Conservation (phyloP, 1,140 invertebrate genomes). For the Drosophila tristis region DNA sequence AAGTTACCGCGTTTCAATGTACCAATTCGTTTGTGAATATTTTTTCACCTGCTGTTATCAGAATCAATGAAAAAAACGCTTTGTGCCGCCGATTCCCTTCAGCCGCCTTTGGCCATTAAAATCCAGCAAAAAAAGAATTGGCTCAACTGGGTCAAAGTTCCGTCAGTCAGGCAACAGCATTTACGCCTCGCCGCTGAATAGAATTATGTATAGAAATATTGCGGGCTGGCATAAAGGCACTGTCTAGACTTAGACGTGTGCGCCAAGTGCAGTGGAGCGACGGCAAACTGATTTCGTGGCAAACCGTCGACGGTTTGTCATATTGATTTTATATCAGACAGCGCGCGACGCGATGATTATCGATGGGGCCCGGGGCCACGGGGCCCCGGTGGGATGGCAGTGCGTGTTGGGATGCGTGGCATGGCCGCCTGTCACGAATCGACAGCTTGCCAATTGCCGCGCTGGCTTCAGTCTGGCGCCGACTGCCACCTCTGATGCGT, state of each 20-base stretch:
- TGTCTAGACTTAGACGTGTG: slow-evolving; percentile 55
- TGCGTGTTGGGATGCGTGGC: slow-evolving; percentile 53
- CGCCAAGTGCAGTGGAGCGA: slow-evolving; percentile 52
- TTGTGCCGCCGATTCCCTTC: slow-evolving; percentile 19
- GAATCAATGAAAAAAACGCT: slow-evolving; percentile 44
- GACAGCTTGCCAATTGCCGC: slow-evolving; percentile 30
- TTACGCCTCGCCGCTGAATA: slow-evolving; percentile 19
- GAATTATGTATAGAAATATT: slow-evolving; percentile 44
- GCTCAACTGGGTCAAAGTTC: slow-evolving; percentile 69
- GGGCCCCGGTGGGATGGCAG: background rate
- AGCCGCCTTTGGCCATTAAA: slow-evolving; percentile 23
- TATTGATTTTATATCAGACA: slow-evolving; percentile 57
- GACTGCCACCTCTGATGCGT: slow-evolving; percentile 59
- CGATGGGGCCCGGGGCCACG: slow-evolving; percentile 22
- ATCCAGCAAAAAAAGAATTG: slow-evolving; percentile 18
- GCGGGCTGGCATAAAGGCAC: slow-evolving; percentile 9
- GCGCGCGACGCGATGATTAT: slow-evolving; percentile 26
- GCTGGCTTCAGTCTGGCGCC: slow-evolving; percentile 30
- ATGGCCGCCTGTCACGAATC: slow-evolving; percentile 37
- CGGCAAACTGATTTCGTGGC: slow-evolving; percentile 48
- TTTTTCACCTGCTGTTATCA: slow-evolving; percentile 44
- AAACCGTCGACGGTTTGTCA: slow-evolving; percentile 42
- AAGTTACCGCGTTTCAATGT: too few species aligned
- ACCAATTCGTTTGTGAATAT: too few species aligned
- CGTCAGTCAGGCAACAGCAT: slow-evolving; percentile 8